These are phyloP conservation scores for Miltochrista miniata DNA, from an alignment of 2,888 invertebrate genomes.

Conservation along the genomic window DNA sequence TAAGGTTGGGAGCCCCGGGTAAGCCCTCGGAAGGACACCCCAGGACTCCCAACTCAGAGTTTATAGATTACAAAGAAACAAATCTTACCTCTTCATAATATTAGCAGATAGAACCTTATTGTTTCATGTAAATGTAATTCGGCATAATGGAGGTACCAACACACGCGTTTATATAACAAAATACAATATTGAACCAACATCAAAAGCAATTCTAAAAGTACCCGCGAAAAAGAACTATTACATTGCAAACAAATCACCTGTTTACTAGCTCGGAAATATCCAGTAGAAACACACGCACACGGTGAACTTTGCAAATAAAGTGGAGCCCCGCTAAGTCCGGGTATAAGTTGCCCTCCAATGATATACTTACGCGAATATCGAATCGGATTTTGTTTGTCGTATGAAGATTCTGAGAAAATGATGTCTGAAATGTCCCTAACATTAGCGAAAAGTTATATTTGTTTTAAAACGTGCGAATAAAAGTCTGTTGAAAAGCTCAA, in stretches of 20 bases:
- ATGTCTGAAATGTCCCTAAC: slow-evolving; percentile 1
- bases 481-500: not conserved
- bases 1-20: too few relatives aligned
- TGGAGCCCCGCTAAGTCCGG: slow-evolving; percentile 31
- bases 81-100: too few relatives aligned
- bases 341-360: slow-evolving; percentile 32
- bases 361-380: slow-evolving; percentile 44
- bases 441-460: slow-evolving; percentile 5
- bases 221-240: slow-evolving; percentile 22
- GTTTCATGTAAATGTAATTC: not conserved
- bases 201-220: slow-evolving; percentile 17
- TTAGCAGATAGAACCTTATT: not conserved
- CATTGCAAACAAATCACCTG: slow-evolving; percentile 37
- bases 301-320: slow-evolving; percentile 39
- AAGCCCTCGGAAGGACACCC: too few relatives aligned
- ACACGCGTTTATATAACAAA: not conserved
- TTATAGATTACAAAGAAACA: too few relatives aligned
- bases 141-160: not conserved
- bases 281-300: slow-evolving; percentile 37
- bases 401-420: slow-evolving; percentile 11
- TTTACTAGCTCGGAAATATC: slow-evolving; percentile 32
- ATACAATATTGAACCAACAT: slow-evolving; percentile 9
- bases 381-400: slow-evolving; percentile 53
- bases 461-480: not conserved
- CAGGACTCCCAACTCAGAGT: too few relatives aligned